Evolutionary conservation across 92 coral and sea anemone species (phyloP).

Genomic region (Isaurus tuberculatus): DNA sequence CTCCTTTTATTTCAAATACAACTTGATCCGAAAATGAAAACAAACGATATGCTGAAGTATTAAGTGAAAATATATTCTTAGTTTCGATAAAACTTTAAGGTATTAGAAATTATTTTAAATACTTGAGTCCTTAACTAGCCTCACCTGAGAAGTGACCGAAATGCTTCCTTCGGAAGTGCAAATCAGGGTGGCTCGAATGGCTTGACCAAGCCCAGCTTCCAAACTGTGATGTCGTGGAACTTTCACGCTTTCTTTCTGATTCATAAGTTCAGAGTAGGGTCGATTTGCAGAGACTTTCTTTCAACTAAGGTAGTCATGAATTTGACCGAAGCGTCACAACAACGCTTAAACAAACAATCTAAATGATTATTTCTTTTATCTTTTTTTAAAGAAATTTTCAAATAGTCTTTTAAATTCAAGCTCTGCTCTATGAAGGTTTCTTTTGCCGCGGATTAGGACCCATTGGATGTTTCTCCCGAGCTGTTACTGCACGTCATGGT

Average conservation of each 20-base stretch:
- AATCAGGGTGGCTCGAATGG: slow-evolving; percentile 74
- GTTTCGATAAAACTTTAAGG: too few relatives aligned
- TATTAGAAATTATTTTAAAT: too few relatives aligned
- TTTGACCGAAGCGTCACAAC: neutral
- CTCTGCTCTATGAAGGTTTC: slow-evolving; percentile 6
- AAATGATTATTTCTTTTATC: neutral
- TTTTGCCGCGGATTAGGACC: slow-evolving; percentile 49
- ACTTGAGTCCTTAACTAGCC: neutral
- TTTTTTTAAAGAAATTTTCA: neutral
- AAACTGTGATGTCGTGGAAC: slow-evolving; percentile 78
- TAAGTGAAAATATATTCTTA: too few relatives aligned
- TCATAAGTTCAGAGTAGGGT: slow-evolving; percentile 57
- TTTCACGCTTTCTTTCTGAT: slow-evolving; percentile 68
- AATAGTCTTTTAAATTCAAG: neutral
- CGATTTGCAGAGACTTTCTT: slow-evolving; percentile 18
- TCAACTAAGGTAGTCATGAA: slow-evolving; percentile 28
- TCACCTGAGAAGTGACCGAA: slow-evolving; percentile 50
- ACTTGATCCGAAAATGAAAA: too few relatives aligned
- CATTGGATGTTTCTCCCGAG: slow-evolving; percentile 76
- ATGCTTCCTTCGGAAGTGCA: slow-evolving; percentile 74
- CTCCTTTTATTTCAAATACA: too few relatives aligned
- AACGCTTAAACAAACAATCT: neutral
- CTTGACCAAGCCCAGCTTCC: slow-evolving; percentile 87
- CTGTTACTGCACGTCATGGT: slow-evolving; percentile 53
- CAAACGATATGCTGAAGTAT: too few relatives aligned